Conservation (phyloP, 2,797 vertebrate species). For the Mus caroli region DNA sequence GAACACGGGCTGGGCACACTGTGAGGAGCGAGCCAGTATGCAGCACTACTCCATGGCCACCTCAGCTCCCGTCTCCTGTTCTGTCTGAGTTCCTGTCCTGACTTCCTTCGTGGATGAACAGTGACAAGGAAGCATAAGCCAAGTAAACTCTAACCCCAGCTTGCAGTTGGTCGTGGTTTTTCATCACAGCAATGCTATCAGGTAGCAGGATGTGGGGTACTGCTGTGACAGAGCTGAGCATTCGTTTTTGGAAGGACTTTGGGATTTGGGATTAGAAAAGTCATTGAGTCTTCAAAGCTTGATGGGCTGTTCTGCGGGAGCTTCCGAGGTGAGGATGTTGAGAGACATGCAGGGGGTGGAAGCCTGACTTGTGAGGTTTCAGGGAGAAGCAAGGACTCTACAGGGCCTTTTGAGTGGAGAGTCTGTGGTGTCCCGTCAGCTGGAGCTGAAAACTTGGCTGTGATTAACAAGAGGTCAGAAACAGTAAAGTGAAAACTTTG, state of each 20-base stretch:
- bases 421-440: neutral
- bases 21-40: neutral
- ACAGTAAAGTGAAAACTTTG: no score
- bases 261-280: neutral
- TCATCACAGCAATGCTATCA: neutral
- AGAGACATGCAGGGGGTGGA: no score
- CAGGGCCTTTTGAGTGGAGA: neutral
- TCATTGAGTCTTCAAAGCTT: no score
- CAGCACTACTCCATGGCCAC: neutral
- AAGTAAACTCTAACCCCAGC: neutral
- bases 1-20: neutral
- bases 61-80: neutral
- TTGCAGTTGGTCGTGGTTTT: neutral
- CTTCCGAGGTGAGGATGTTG: no score
- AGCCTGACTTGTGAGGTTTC: neutral
- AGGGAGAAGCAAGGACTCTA: neutral
- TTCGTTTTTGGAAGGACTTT: neutral
- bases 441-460: neutral
- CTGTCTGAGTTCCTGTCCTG: neutral
- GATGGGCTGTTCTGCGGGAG: neutral
- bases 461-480: neutral
- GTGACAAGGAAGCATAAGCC: no score
- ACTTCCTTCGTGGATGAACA: neutral
- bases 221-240: neutral
- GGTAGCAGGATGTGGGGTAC: neutral